Evolutionary conservation across 2,888 invertebrate genomes (phyloP).

Genomic region (Hirtodrosophila duncani): DNA sequence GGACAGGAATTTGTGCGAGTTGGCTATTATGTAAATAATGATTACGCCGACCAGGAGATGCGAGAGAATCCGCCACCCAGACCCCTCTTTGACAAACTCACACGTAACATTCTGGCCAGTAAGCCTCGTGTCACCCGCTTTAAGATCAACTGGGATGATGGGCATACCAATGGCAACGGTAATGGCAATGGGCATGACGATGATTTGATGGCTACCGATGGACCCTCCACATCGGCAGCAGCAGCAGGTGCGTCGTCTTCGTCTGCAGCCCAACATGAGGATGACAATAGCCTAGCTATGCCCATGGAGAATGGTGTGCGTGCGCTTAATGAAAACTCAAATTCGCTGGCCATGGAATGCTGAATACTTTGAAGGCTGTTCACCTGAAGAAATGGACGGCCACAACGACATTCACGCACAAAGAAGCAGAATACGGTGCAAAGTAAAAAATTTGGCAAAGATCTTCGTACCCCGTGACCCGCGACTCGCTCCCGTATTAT

Average conservation of each 20-base stretch:
- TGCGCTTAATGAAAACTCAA: constrained; percentile 78
- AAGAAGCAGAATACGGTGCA: constrained; percentile 10
- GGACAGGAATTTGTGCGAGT: constrained; percentile 97
- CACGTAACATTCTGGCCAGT: constrained; percentile 83
- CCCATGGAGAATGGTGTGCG: constrained; percentile 74
- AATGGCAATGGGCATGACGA: constrained; percentile 59
- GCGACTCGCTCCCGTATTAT: constrained; percentile 41
- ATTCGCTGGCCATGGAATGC: constrained; percentile 79
- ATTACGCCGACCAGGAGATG: constrained; percentile 94
- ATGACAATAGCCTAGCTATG: constrained; percentile 77
- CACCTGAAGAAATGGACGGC: constrained; percentile 20
- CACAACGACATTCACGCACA: constrained; percentile 4
- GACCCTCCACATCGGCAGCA: constrained; percentile 56
- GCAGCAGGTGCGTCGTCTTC: constrained; percentile 1
- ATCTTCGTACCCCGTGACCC: no score
- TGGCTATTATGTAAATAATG: constrained; percentile 99
- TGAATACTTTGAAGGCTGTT: constrained; percentile 43
- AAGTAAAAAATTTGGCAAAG: no score
- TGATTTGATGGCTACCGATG: constrained; percentile 45
- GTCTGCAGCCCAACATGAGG: constrained; percentile 51
- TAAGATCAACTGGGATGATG: constrained; percentile 97
- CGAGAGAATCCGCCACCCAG: constrained; percentile 95
- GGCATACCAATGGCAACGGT: constrained; percentile 73
- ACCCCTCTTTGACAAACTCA: constrained; percentile 95
- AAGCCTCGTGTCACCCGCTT: constrained; percentile 97